Evolutionary conservation across 2,113 vertebrate genomes (phyloP), one percentile per base, ranked within the genome.

Genomic region (Amazona guildingii): DNA sequence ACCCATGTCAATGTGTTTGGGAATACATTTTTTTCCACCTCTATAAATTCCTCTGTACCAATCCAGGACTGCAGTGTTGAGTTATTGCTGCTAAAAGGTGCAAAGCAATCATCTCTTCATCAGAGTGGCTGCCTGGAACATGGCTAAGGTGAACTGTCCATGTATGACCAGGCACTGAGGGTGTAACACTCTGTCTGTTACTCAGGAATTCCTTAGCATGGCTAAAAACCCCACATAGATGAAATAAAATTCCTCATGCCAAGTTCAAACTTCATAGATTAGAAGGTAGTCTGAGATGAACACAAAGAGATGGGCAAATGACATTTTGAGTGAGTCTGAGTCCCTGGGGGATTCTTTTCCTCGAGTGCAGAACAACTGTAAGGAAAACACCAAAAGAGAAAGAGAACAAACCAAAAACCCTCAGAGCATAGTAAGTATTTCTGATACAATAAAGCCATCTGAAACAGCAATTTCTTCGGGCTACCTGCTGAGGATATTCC

Each of bases 21-120:
- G 57, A 86, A 62, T 80, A 39, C 16, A 31, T 24, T 70, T 95
- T 95, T 94, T 92, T 79, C 64, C 89, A 91, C 74, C 83, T 84
- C 83, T 94, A 88, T 59, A 73, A 97, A 88, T 94, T 97, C 95
- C 97, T 98, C 97, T 98, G 98, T 98, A 98, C 98, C 98, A 98
- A 98, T 98, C 97, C 97, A 98, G 97, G 98, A 98, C 98, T 98
- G 98, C 97, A 98, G 95, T 70, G 83, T 59, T 97, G 94, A 89
- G 31, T 48, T 76, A 31, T 39, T 37, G 93, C 88, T 95, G 92
- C 48, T 49, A 66, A 57, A 86, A 78, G 69, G 82, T 75, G 86
- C 78, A 87, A 87, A 83, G 48, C 79, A 84, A 88, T 48, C 59
- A 9, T 28, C 73, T 81, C 77, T 79, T 90, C 28, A 28, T 19